Evolutionary conservation across 2,888 invertebrate species (phyloP).

Genomic region (Pyrrhia umbra): DNA sequence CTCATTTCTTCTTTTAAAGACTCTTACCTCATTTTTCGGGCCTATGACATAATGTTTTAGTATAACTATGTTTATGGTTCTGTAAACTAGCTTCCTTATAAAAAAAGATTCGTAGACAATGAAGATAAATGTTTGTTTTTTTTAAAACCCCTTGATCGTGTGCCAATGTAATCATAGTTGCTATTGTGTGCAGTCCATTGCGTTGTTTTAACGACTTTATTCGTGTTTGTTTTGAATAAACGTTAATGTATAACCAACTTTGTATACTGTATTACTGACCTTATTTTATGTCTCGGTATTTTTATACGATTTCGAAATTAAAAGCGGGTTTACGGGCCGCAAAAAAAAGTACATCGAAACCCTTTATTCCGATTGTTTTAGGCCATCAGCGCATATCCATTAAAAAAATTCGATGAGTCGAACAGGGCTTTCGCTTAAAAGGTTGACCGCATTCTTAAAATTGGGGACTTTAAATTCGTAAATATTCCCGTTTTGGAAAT

Average conservation of each 20-base stretch:
- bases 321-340: background rate
- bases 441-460: background rate
- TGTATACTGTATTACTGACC: constrained; percentile 13
- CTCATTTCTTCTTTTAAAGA: too few relatives aligned
- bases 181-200: constrained; percentile 46
- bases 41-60: background rate
- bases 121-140: constrained; percentile 49
- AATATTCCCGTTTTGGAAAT: background rate
- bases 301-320: constrained; percentile 6
- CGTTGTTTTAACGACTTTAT: constrained; percentile 27
- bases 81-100: constrained; percentile 4
- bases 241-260: constrained; percentile 21
- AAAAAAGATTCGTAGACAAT: constrained; percentile 35
- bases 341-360: constrained; percentile 13
- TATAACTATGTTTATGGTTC: background rate
- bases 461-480: background rate
- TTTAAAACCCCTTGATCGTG: constrained; percentile 47
- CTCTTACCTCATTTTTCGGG: background rate
- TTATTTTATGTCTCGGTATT: constrained; percentile 11
- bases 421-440: background rate
- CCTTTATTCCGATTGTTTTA: constrained; percentile 5
- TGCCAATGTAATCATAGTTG: constrained; percentile 55
- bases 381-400: constrained; percentile 12
- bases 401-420: constrained; percentile 21
- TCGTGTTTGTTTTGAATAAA: constrained; percentile 35